Evolutionary conservation across 2,888 invertebrate species (phyloP).

Genomic region (Platerodrilus igneus): DNA sequence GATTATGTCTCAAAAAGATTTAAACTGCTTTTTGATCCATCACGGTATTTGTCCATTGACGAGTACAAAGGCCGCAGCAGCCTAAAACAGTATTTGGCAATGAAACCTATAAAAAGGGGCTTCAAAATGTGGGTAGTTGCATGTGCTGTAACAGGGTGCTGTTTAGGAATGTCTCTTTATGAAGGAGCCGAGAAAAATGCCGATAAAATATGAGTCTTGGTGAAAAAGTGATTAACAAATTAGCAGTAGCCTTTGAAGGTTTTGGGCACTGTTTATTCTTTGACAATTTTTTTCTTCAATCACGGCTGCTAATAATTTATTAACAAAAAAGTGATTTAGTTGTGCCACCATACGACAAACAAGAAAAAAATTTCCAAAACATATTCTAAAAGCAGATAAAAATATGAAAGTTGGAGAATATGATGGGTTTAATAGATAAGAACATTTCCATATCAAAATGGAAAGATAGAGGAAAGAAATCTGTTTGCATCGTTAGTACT

Average conservation of each 20-base stretch:
- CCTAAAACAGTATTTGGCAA: slow-evolving; percentile 11
- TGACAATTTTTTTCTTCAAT: slow-evolving; percentile 1
- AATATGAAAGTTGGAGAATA: slow-evolving; percentile 5
- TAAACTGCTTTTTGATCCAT: slow-evolving; percentile 6
- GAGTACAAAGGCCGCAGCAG: slow-evolving; percentile 14
- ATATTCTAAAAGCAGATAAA: slow-evolving; percentile 3
- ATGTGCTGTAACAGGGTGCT: slow-evolving; percentile 24
- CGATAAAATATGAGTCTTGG: slow-evolving; percentile 23
- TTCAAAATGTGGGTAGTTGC: slow-evolving; percentile 27
- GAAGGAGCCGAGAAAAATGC: slow-evolving; percentile 21
- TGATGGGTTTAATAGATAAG: slow-evolving; percentile 4
- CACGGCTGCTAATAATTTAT: neutral
- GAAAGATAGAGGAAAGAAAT: too few relatives aligned
- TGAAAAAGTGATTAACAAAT: slow-evolving; percentile 23
- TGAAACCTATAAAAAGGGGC: slow-evolving; percentile 22
- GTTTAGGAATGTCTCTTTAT: slow-evolving; percentile 24
- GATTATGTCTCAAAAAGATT: slow-evolving; percentile 4
- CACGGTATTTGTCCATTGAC: slow-evolving; percentile 6
- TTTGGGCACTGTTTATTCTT: slow-evolving; percentile 5
- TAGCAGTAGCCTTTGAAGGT: neutral
- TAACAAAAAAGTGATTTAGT: neutral
- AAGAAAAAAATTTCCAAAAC: slow-evolving; percentile 3
- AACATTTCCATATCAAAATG: slow-evolving; percentile 7
- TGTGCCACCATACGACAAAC: slow-evolving; percentile 7
- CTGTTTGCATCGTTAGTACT: too few relatives aligned